Base-by-base conservation (phyloP, 37 sponge, comb jelly and placozoan genomes). In the Haliclona indistincta region DNA sequence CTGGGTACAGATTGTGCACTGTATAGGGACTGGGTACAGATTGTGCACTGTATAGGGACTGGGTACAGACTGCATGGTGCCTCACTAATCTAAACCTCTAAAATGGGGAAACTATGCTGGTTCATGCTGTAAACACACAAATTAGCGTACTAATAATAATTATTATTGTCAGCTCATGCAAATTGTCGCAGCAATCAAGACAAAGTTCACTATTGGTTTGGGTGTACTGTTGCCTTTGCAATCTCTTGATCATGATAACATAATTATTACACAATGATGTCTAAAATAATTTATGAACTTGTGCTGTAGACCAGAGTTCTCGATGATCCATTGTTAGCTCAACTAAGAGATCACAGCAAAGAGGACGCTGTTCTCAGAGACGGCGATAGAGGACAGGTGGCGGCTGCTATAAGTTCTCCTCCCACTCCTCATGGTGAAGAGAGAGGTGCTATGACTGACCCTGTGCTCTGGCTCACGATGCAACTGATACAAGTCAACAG, bases 401-500 rank as follows among this genome's bases (percentile, higher is more conserved):
- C 22, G 17, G 41, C 83, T 5, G 40, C 68, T 8, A 7, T 41
- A 3, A 40, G 38, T n/a, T 10, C 64, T 2, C 69, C 77, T 1
- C 28, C 73, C 2, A n/a, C 22, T 25, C 6, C 6, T 20, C n/a
- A n/a, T n/a, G 5, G 54, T 17, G 54, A 35, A 54, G 79, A 69
- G 42, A 43, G 35, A 10, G 37, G 11, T 22, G 55, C 25, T 2
- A 55, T 40, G 13, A 68, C 61, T 51, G 71, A 84, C 37, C 42
- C 77, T 40, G 69, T 82, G 10, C 26, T 23, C 15, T 89, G 90
- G 90, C 74, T 89, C 47, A 76, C 80, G 2, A 79, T 89, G 81
- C 53, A 89, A 35, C 67, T 89, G 56, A 56, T 80, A 1, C 68
- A 89, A 45, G 73, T 89, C 41, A 76, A 84, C 58, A 89, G 90